These are phyloP conservation scores for Geophilus truncorum DNA, from an alignment of 2,888 invertebrate genomes.

Conservation along the genomic window DNA sequence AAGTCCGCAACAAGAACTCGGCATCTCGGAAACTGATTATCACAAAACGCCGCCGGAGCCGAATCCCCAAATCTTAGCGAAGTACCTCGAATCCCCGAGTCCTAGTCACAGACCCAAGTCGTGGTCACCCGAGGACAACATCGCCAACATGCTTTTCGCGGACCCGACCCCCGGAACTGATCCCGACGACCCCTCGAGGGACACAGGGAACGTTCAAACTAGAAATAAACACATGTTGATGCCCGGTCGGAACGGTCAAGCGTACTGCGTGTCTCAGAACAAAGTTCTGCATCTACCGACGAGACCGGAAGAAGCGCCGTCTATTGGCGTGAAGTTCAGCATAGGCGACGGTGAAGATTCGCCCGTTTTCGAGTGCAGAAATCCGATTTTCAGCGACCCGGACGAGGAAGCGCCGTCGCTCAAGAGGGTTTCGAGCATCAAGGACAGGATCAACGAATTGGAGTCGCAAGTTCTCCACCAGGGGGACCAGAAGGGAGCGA, in stretches of 20 bases:
- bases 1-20: constrained; percentile 37
- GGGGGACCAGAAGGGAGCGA: constrained; percentile 28
- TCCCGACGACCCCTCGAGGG: too few relatives aligned
- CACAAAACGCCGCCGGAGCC: constrained; percentile 38
- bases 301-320: constrained; percentile 44
- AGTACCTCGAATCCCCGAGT: constrained; percentile 37
- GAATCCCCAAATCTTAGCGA: constrained; percentile 33
- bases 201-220: neutral
- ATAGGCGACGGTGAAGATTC: constrained; percentile 36
- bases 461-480: constrained; percentile 51
- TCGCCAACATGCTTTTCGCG: constrained; percentile 56
- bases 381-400: constrained; percentile 35
- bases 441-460: constrained; percentile 67
- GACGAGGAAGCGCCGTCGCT: constrained; percentile 32
- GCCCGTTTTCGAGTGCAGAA: constrained; percentile 39
- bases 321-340: neutral
- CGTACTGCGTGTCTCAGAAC: constrained; percentile 85
- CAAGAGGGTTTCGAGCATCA: constrained; percentile 56
- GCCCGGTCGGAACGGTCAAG: constrained; percentile 77
- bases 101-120: constrained; percentile 60
- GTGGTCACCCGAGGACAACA: constrained; percentile 66
- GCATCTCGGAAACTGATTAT: neutral
- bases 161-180: too few relatives aligned
- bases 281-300: constrained; percentile 50
- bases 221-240: constrained; percentile 60